Evolutionary conservation across 2,797 vertebrate genomes (phyloP).

Genomic region (Crocidura indochinensis): DNA sequence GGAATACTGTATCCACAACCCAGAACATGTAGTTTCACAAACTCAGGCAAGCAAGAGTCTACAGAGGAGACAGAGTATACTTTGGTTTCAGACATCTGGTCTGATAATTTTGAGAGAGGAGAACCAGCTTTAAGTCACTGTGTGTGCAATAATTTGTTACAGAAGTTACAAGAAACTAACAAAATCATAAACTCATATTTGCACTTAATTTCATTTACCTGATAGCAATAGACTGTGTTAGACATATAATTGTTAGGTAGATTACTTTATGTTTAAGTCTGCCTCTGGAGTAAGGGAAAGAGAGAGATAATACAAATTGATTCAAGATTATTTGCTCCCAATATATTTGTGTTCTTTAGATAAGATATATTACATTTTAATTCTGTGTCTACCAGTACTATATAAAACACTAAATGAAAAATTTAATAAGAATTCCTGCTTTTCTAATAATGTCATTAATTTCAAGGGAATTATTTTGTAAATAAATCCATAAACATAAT

Average conservation of each 20-base stretch:
- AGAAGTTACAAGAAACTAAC: neutral
- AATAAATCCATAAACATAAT: constrained; percentile 50
- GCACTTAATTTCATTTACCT: constrained; percentile 5
- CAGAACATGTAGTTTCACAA: neutral
- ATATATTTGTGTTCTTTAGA: constrained; percentile 25
- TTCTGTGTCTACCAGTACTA: neutral
- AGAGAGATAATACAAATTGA: constrained; percentile 1
- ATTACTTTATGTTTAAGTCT: constrained; percentile 19
- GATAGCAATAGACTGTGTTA: neutral
- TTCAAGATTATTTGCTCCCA: constrained; percentile 3
- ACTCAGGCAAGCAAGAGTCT: neutral
- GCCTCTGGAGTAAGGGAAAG: neutral
- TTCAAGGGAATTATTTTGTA: constrained; percentile 24
- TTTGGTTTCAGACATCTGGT: neutral
- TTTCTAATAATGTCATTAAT: constrained; percentile 13
- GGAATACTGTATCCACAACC: neutral
- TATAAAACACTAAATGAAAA: constrained; percentile 59
- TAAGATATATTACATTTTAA: constrained; percentile 29
- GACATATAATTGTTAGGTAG: constrained; percentile 13
- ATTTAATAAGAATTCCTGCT: neutral
- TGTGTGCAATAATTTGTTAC: constrained; percentile 12
- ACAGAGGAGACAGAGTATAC: neutral
- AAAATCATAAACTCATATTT: constrained; percentile 22
- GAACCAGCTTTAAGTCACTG: neutral
- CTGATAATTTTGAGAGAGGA: constrained; percentile 24